Conservation (phyloP, 2,888 invertebrate genomes). For the Allolobophora icterica region DNA sequence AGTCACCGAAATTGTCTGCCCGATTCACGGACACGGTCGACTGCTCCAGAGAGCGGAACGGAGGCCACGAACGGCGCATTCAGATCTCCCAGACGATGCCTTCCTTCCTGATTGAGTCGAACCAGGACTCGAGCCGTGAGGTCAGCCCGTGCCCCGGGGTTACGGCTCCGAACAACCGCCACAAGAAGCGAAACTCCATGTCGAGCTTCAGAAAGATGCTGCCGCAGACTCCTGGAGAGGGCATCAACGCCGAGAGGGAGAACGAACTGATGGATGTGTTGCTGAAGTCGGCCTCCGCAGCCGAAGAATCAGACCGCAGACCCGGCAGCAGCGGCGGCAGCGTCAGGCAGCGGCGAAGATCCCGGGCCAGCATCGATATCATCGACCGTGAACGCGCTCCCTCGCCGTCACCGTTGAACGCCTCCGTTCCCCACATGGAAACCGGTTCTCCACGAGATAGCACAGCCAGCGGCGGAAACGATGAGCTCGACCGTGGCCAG, state of each 20-base stretch:
- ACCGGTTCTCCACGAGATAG: background rate
- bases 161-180: background rate
- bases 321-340: background rate
- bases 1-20: background rate
- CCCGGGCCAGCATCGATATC: background rate
- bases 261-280: background rate
- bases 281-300: background rate
- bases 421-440: background rate
- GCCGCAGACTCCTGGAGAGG: background rate
- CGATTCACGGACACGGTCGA: conserved; percentile 3
- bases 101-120: background rate
- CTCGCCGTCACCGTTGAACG: background rate
- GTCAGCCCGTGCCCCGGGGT: background rate
- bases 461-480: background rate
- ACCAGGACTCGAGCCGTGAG: background rate
- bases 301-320: background rate
- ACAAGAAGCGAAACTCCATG: conserved; percentile 3
- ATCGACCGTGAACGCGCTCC: background rate
- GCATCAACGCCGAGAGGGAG: background rate
- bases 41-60: background rate
- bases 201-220: background rate
- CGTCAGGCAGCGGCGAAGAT: background rate
- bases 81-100: conserved; percentile 20
- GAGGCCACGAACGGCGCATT: background rate
- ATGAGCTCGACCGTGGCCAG: conserved; percentile 9